Base-by-base conservation (phyloP, 2,888 invertebrate genomes). In the Brachyptera risi region DNA sequence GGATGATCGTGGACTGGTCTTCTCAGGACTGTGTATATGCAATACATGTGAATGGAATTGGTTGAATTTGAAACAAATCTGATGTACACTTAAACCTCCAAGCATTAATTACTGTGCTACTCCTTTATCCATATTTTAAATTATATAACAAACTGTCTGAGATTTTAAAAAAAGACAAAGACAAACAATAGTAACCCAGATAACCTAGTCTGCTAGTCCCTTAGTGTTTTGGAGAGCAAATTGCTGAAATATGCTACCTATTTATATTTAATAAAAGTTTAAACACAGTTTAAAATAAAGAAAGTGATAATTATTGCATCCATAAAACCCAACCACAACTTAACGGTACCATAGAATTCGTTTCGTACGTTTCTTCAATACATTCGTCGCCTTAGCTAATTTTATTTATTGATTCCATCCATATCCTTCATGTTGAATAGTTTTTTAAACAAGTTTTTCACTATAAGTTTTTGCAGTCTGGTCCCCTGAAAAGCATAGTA, bases 181-280 rank as follows among this genome's bases (percentile, higher is more conserved):
- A 59, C 37, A 63, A 60, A 58, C 17, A 60, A 57, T 60, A 63
- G 60, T 58, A 56, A 63, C 59, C 58, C 58, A 63, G 63, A n/a
- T 58, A 60, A 58, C 57, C 63, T 38, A 38, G 40, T 38, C 40
- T 38, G 40, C 63, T 63, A 63, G 63, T 60, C 63, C 58, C 27
- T 42, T 63, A 60, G 63, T 60, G 63, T 60, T 63, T 62, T 63
- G 60, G 63, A 63, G 60, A 60, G 60, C 58, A 63, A 58, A 63
- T 38, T 57, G 60, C 60, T 58, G 58, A 58, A 58, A 63, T 57
- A 63, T 60, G 58, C 63, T 63, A 38, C 40, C 40, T 38, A 60
- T 63, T 63, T 63, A 63, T 63, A 63, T 63, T 60, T 60, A 63
- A 63, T 63, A 63, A 63, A 63, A 31, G 40, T 38, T 38, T 38